Conservation (phyloP, 2,113 vertebrate genomes). For the Azemiops feae region DNA sequence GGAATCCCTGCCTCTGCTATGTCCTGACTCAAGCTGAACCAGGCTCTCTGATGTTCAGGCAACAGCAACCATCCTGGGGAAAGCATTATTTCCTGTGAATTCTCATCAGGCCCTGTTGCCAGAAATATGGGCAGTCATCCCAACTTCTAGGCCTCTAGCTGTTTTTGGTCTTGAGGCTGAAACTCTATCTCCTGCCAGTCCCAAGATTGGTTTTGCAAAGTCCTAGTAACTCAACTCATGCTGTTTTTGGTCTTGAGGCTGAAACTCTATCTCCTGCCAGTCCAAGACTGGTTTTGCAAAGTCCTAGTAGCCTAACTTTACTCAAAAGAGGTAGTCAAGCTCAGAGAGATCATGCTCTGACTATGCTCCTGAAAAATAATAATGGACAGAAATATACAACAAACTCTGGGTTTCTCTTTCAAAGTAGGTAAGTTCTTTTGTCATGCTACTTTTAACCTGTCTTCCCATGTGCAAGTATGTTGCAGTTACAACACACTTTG, state of each 20-base stretch:
- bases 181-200: not conserved
- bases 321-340: not conserved
- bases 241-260: too few species aligned
- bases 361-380: not conserved
- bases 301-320: not conserved
- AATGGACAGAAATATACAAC: not conserved
- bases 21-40: not conserved
- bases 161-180: not conserved
- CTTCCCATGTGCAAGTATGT: too few species aligned
- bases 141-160: not conserved
- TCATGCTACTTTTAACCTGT: not conserved
- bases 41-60: not conserved
- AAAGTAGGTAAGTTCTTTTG: not conserved
- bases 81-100: not conserved
- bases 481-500: not conserved
- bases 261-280: not conserved
- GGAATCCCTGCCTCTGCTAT: too few species aligned
- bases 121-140: not conserved
- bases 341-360: not conserved
- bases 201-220: not conserved
- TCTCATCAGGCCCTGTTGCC: not conserved
- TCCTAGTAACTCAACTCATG: not conserved
- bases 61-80: too few species aligned
- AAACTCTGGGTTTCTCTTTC: not conserved
- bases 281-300: not conserved